Conservation (phyloP, 2,888 invertebrate genomes). For the Drosophila silvestris region DNA sequence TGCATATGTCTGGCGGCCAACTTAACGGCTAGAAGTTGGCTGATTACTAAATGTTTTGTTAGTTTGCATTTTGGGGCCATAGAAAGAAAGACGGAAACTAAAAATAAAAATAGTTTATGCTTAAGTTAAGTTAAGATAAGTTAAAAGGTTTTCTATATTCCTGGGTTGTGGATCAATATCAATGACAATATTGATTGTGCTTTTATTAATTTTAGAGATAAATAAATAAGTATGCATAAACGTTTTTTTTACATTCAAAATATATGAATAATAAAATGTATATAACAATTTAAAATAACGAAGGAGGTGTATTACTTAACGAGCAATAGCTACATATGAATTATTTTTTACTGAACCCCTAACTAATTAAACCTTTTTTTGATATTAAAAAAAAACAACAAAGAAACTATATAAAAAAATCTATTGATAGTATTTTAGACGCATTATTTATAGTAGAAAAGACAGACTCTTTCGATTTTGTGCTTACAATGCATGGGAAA, state of each 20-base stretch:
- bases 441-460: neutral
- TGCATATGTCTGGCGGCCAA: slow-evolving; percentile 27
- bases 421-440: neutral
- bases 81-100: neutral
- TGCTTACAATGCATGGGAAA: neutral
- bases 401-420: neutral
- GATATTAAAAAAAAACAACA: no score
- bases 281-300: neutral
- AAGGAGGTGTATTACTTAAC: no score
- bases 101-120: neutral
- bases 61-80: slow-evolving; percentile 16
- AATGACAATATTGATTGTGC: neutral
- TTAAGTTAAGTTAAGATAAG: neutral
- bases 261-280: neutral
- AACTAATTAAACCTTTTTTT: no score
- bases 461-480: neutral
- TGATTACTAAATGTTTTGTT: slow-evolving; percentile 59
- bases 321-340: no score
- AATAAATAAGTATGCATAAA: neutral
- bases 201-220: neutral
- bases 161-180: neutral
- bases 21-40: slow-evolving; percentile 25
- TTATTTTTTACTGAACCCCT: no score
- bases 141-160: neutral
- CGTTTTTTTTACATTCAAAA: neutral